Percentiles rank a stretch among this genome's conserved stretches.
These are phyloP conservation scores for Muscina levida DNA, from an alignment of 2,888 invertebrate genomes.

Conservation along the genomic window DNA sequence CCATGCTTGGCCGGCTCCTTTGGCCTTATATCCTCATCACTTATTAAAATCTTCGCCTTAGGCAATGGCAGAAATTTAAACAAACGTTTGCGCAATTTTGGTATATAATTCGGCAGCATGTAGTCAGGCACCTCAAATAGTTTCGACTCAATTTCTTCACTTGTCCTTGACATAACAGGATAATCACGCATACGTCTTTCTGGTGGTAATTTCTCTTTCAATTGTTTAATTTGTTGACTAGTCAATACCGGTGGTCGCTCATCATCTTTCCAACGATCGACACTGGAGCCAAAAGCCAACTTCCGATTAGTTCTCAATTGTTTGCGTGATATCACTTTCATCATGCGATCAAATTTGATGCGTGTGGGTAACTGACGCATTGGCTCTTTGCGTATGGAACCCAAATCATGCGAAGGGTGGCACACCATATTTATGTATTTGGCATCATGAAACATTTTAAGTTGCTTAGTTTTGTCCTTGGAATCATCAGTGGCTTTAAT, in stretches of 20 bases:
- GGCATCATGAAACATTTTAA: slow-evolving; percentile 71
- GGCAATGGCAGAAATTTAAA: slow-evolving; percentile 76
- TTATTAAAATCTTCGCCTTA: slow-evolving; percentile 72
- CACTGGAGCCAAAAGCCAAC: slow-evolving; percentile 75
- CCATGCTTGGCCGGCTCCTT: slow-evolving; percentile 20
- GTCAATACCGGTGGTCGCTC: slow-evolving; percentile 69
- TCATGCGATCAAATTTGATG: slow-evolving; percentile 72
- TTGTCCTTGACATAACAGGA: slow-evolving; percentile 64
- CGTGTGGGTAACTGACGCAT: slow-evolving; percentile 6
- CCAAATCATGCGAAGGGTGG: slow-evolving; percentile 66
- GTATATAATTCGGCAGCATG: slow-evolving; percentile 68
- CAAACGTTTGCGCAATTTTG: slow-evolving; percentile 72
- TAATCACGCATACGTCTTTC: slow-evolving; percentile 71
- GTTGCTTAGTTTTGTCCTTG: slow-evolving; percentile 60
- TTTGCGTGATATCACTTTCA: slow-evolving; percentile 70
- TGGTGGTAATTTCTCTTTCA: slow-evolving; percentile 67
- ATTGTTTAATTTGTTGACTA: slow-evolving; percentile 66
- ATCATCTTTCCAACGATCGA: slow-evolving; percentile 73
- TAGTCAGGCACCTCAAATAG: slow-evolving; percentile 70
- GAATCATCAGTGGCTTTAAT: slow-evolving; percentile 37
- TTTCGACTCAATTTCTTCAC: slow-evolving; percentile 64
- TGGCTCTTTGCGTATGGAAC: slow-evolving; percentile 66
- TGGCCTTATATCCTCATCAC: slow-evolving; percentile 69
- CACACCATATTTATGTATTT: slow-evolving; percentile 74
- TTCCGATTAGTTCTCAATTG: slow-evolving; percentile 75